Evolutionary conservation across 2,797 vertebrate genomes (phyloP), one percentile per base, ranked within the genome.

Genomic region (Remorina albescens): DNA sequence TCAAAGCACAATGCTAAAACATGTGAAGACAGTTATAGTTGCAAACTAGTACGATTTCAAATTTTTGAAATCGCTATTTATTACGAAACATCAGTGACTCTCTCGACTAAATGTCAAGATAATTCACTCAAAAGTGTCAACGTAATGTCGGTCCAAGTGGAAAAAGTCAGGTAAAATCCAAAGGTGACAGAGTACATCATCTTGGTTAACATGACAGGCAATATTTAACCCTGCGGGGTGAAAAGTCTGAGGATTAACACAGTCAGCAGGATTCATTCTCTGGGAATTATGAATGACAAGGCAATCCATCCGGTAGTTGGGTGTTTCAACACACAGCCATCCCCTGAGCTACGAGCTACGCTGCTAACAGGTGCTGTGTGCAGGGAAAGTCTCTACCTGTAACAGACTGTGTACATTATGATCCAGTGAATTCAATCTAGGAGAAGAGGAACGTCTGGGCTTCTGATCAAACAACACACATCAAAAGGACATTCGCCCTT

Each of bases 401-500:
- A 30, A n/a, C 56, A 25, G 39, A 46, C 56, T n/a, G 25, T 59
- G 53, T 42, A 57, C 8, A 42, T 32, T 42, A 8, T 25, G 34
- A 63, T 61, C 54, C 49, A 37, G 21, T 34, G 41, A 57, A 67
- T 11, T 63, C 16, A 77, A 50, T 34, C n/a, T 37, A 46, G 1
- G 25, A 69, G 51, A 73, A 65, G 36, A 67, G 42, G 78, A 62
- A 70, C 42, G 25, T 59, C 67, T 64, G 67, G 68, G 50, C 63
- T 73, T 78, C 26, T 34, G 66, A 78, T 49, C 73, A 78, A 79
- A 79, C 51, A 0, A 39, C 30, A 41, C 42, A 76, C 59, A 74
- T 80, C 67, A 83, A 77, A n/a, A 77, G 54, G 30, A 50, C 23
- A 30, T 12, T 25, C 42, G 32, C 21, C 12, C 42, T 86, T n/a